Conservation (phyloP, 2,888 invertebrate genomes). For the Aleiodes alternator region DNA sequence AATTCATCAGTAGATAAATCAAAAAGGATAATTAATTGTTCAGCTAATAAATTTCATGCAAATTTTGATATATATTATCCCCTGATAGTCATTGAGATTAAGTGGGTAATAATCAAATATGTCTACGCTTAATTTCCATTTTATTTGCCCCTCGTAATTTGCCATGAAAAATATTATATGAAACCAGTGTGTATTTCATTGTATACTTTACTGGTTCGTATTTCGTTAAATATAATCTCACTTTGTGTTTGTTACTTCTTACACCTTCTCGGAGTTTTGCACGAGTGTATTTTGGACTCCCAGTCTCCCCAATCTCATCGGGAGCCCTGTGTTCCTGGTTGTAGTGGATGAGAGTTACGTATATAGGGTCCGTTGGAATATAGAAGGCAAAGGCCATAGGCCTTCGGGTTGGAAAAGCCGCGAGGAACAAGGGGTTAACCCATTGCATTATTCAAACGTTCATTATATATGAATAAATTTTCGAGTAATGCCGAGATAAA, state of each 20-base stretch:
- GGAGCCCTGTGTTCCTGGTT: constrained; percentile 3
- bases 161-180: constrained; percentile 65
- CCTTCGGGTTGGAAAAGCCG: constrained; percentile 64
- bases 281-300: constrained; percentile 47
- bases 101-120: constrained; percentile 75
- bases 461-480: constrained; percentile 76
- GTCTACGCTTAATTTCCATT: constrained; percentile 67
- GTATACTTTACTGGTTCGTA: constrained; percentile 57
- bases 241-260: constrained; percentile 72
- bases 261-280: constrained; percentile 53
- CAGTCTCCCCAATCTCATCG: constrained; percentile 60
- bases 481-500: constrained; percentile 76
- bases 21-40: constrained; percentile 17
- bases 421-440: constrained; percentile 75
- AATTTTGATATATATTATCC: constrained; percentile 34
- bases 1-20: constrained; percentile 31
- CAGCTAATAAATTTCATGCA: constrained; percentile 24
- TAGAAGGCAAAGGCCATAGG: constrained; percentile 51
- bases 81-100: constrained; percentile 63
- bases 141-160: constrained; percentile 65
- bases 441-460: constrained; percentile 73
- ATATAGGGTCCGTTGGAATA: constrained; percentile 13
- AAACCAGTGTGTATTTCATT: constrained; percentile 37
- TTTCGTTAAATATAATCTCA: constrained; percentile 71
- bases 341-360: constrained; percentile 6